phyloP scores from a whole-genome alignment of 1,140 invertebrate species.

The Nasonia vitripennis region DNA sequence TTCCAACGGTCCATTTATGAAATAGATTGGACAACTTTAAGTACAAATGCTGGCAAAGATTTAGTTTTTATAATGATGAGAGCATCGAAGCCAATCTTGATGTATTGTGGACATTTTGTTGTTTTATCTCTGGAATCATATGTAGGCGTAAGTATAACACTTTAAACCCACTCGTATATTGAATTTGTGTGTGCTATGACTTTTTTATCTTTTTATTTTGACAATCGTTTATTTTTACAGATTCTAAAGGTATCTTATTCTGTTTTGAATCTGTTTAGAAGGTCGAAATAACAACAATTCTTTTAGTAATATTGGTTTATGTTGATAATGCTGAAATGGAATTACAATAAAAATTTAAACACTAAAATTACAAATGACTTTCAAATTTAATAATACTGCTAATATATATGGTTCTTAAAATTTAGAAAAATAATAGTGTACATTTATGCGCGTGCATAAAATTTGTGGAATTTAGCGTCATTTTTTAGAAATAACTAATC shows the following conservation, averaged over 20 bases:
- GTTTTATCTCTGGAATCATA: conserved; percentile 25
- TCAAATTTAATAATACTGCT: too few species aligned
- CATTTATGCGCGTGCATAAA: too few species aligned
- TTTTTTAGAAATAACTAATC: too few species aligned
- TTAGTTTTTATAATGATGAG: conserved; percentile 31
- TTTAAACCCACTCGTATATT: not conserved
- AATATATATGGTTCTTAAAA: too few species aligned
- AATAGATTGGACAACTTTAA: conserved; percentile 16
- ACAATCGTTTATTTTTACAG: not conserved
- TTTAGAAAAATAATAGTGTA: too few species aligned
- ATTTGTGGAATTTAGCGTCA: too few species aligned
- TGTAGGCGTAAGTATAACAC: conserved; percentile 2
- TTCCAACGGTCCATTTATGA: conserved; percentile 1
- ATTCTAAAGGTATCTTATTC: conserved; percentile 37
- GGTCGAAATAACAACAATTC: not conserved
- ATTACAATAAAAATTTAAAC: too few species aligned
- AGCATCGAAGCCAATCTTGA: conserved; percentile 18
- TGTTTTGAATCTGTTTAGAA: conserved; percentile 30
- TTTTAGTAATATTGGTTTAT: too few species aligned
- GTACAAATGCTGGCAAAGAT: not conserved
- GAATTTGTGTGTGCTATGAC: not conserved
- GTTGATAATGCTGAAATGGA: too few species aligned
- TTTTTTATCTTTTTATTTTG: too few species aligned
- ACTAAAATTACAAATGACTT: too few species aligned
- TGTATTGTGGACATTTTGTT: conserved; percentile 32